Evolutionary conservation across 2,888 invertebrate species (phyloP).

Genomic region (Philhelius pedissequus): DNA sequence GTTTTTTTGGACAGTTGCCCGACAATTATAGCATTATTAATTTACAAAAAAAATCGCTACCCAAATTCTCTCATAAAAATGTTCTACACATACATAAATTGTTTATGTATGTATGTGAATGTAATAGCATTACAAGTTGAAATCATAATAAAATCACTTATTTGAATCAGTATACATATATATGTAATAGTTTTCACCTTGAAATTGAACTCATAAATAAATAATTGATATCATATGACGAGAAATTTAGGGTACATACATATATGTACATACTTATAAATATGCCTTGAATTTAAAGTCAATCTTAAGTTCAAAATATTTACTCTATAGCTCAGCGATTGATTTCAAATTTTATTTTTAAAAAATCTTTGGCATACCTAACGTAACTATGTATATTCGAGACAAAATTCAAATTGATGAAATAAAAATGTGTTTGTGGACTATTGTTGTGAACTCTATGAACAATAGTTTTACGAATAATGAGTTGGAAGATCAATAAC

Average conservation of each 20-base stretch:
- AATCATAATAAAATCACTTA: neutral
- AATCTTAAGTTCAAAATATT: slow-evolving; percentile 28
- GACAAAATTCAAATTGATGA: no score
- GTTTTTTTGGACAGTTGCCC: slow-evolving; percentile 6
- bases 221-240: neutral
- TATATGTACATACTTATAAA: neutral
- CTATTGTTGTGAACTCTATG: no score
- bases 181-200: slow-evolving; percentile 36
- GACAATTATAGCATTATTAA: neutral
- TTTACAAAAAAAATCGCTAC: neutral
- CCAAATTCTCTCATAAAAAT: no score
- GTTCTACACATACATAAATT: no score
- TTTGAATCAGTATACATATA: neutral
- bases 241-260: no score
- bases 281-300: neutral
- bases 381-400: neutral
- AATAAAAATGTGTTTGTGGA: no score
- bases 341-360: neutral
- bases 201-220: slow-evolving; percentile 30
- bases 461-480: no score
- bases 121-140: no score
- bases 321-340: neutral
- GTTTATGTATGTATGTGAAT: no score
- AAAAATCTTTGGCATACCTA: neutral
- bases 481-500: no score